Conservation (phyloP, 1,140 invertebrate genomes). For the Sinonovacula constricta region DNA sequence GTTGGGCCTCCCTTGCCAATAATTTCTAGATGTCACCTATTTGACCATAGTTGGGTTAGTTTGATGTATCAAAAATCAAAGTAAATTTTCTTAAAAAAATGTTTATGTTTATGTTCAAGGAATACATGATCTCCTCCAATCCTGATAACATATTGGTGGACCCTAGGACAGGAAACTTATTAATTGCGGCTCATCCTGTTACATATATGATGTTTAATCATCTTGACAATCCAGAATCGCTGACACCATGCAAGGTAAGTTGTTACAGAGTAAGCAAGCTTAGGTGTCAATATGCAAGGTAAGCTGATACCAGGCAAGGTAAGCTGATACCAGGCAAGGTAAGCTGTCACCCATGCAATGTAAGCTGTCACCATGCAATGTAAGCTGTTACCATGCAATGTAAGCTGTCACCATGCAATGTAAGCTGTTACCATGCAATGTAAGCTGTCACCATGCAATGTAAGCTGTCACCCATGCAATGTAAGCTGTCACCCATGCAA, state of each 20-base stretch:
- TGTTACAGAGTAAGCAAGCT: too few species aligned
- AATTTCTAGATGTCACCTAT: background rate
- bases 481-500: too few species aligned
- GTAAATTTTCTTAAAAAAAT: background rate
- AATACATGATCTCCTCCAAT: conserved; percentile 4
- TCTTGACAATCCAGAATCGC: conserved; percentile 23
- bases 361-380: too few species aligned
- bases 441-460: too few species aligned
- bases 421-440: too few species aligned
- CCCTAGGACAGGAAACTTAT: conserved; percentile 33
- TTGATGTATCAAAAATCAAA: background rate
- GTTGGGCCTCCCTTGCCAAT: background rate
- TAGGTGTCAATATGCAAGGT: too few species aligned
- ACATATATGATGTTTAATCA: background rate
- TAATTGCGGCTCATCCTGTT: conserved; percentile 28
- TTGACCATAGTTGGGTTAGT: background rate
- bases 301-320: too few species aligned
- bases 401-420: too few species aligned
- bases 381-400: too few species aligned
- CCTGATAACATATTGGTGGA: conserved; percentile 37
- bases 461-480: too few species aligned
- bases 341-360: too few species aligned
- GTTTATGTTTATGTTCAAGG: conserved; percentile 7
- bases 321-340: too few species aligned
- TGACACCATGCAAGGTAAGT: conserved; percentile 28